phyloP scores from a whole-genome alignment of 2,797 vertebrate species.

The Cyprinodon diabolis region DNA sequence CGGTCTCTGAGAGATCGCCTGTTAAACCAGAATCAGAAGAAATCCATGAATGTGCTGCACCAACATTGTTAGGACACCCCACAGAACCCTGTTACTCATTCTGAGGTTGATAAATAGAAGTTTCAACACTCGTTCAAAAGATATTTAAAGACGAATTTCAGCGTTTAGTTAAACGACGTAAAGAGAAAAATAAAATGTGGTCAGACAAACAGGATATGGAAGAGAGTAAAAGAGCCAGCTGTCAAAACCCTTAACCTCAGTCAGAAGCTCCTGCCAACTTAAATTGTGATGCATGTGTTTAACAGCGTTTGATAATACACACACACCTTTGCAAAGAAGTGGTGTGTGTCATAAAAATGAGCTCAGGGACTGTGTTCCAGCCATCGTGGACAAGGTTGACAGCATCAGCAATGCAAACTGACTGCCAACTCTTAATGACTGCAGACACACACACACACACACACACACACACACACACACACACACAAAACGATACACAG shows the following conservation, averaged over 20 bases:
- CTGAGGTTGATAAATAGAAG: background rate
- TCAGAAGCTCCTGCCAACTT: slow-evolving; percentile 38
- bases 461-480: slow-evolving; percentile 36
- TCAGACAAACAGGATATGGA: slow-evolving; percentile 28
- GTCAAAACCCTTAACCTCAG: slow-evolving; percentile 41
- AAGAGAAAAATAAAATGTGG: background rate
- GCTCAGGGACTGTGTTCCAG: slow-evolving; percentile 50
- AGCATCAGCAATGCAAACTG: slow-evolving; percentile 57
- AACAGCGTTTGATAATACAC: slow-evolving; percentile 36
- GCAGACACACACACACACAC: slow-evolving; percentile 43
- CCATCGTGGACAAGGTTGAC: slow-evolving; percentile 58
- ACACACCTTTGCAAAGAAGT: slow-evolving; percentile 13
- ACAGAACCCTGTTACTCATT: background rate
- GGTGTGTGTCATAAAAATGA: slow-evolving; percentile 54
- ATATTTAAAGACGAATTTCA: background rate
- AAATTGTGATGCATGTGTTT: slow-evolving; percentile 37
- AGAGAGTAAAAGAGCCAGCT: slow-evolving; percentile 22
- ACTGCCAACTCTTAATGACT: slow-evolving; percentile 62
- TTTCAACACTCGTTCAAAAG: background rate
- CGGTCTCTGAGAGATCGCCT: slow-evolving; percentile 87
- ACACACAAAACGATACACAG: slow-evolving; percentile 24
- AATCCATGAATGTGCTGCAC: slow-evolving; percentile 22
- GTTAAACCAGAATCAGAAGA: slow-evolving; percentile 43
- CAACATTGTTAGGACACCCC: slow-evolving; percentile 7
- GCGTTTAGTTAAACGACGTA: background rate